Conservation (phyloP, 2,888 invertebrate species). For the Caenorhabditis sp. region DNA sequence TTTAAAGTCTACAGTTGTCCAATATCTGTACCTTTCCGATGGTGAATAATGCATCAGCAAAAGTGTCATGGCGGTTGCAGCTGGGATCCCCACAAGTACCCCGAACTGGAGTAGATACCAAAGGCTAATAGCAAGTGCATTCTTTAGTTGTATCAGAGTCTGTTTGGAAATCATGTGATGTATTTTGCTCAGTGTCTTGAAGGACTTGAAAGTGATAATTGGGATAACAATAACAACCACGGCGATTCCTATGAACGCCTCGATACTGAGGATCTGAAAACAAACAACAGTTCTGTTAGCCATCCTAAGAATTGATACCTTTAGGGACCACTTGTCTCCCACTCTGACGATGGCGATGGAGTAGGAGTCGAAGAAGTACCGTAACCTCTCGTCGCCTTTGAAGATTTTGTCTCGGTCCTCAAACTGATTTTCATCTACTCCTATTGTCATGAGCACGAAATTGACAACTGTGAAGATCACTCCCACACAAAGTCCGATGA, state of each 20-base stretch:
- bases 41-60: conserved; percentile 41
- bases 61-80: conserved; percentile 47
- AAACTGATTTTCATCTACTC: conserved; percentile 47
- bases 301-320: conserved; percentile 19
- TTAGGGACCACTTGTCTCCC: conserved; percentile 62
- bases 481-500: conserved; percentile 31
- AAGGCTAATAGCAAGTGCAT: conserved; percentile 52
- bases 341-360: conserved; percentile 60
- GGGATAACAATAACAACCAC: conserved; percentile 56
- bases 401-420: conserved; percentile 21
- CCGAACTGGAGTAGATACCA: conserved; percentile 62
- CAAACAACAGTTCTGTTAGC: not conserved
- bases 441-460: conserved; percentile 60
- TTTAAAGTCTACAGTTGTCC: too few species aligned
- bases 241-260: conserved; percentile 59
- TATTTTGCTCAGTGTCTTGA: conserved; percentile 43
- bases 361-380: conserved; percentile 48
- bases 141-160: conserved; percentile 51
- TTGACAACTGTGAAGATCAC: conserved; percentile 51
- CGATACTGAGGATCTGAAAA: conserved; percentile 47
- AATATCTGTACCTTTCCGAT: conserved; percentile 17
- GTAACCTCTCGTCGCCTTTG: conserved; percentile 20
- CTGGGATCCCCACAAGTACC: conserved; percentile 57
- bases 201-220: conserved; percentile 58
- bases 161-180: conserved; percentile 52